Evolutionary conservation across 2,888 invertebrate species (phyloP), one percentile per base, ranked within the genome.

Genomic region (Rutpela maculata): DNA sequence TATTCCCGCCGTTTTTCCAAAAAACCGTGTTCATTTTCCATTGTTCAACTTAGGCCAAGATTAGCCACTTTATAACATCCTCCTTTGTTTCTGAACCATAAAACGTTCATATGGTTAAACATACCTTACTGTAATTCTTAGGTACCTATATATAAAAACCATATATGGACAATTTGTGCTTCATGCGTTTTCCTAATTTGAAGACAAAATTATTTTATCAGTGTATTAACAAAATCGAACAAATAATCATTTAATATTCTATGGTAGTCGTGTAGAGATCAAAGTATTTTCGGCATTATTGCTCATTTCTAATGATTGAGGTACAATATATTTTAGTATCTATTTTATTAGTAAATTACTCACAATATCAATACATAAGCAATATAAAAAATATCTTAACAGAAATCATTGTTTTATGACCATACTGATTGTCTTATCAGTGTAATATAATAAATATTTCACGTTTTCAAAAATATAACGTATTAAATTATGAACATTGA

Each of bases 371-470:
- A 71, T 50, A 22, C 10, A 18, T 12, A 71, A n/a, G 22, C 50
- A 63, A 38, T n/a, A 62, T 71, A 71, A 71, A 62, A 62, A 19
- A 55, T 62, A 55, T 71, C n/a, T 71, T 62, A 26, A 60, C 19
- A 17, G 12, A 62, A 38, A 31, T 65, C n/a, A 38, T 59, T 18
- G 17, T 59, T 71, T 71, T 71, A 71, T 63, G 62, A 31, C 55
- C 19, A 26, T 55, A 35, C 50, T 71, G 70, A 50, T 63, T 70
- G 18, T 35, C 62, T 71, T 71, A 71, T 71, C 71, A 57, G 5
- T 10, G 38, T n/a, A 26, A 50, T 43, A 59, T 55, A 62, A 31
- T 71, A 71, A 71, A 71, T 71, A 71, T 26, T 26, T 26, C 4
- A 26, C 22, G 22, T 26, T 26, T 26, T 26, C 4, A 26, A 26